phyloP scores from a whole-genome alignment of 2,888 invertebrate genomes.

The Sphecodes monilicornis region DNA sequence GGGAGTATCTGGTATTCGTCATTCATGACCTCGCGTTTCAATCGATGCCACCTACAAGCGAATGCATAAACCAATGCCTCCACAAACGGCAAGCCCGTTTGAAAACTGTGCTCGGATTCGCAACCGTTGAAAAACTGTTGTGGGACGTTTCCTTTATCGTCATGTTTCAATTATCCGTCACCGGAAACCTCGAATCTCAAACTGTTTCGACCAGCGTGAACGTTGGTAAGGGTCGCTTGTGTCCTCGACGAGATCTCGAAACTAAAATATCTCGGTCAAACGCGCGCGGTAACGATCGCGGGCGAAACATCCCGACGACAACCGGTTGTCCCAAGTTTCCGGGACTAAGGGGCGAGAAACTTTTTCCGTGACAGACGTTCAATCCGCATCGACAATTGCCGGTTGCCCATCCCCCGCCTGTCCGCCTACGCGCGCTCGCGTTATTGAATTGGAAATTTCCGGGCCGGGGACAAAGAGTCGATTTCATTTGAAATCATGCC shows the following conservation, averaged over 20 bases:
- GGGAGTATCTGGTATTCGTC: slow-evolving; percentile 54
- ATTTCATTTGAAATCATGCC: slow-evolving; percentile 63
- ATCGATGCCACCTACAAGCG: background rate
- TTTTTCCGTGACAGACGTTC: slow-evolving; percentile 11
- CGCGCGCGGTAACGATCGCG: background rate
- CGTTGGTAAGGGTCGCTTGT: background rate
- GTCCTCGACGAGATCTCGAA: background rate
- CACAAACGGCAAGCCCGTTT: background rate
- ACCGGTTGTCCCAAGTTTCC: background rate
- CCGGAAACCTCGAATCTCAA: background rate
- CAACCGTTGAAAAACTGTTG: background rate
- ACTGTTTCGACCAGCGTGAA: background rate
- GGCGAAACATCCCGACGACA: background rate
- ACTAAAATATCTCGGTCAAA: slow-evolving; percentile 15
- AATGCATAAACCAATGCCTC: background rate
- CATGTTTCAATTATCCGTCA: background rate
- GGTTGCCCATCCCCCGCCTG: background rate
- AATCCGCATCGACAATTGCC: slow-evolving; percentile 34
- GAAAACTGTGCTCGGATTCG: background rate
- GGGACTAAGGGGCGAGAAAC: background rate
- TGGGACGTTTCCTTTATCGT: too few species aligned
- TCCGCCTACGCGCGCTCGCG: background rate
- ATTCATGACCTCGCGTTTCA: slow-evolving; percentile 61
- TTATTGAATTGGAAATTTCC: slow-evolving; percentile 64
- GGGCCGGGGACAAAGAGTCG: slow-evolving; percentile 51